Conservation (phyloP, 2,888 invertebrate species). For the Atethmia centrago region DNA sequence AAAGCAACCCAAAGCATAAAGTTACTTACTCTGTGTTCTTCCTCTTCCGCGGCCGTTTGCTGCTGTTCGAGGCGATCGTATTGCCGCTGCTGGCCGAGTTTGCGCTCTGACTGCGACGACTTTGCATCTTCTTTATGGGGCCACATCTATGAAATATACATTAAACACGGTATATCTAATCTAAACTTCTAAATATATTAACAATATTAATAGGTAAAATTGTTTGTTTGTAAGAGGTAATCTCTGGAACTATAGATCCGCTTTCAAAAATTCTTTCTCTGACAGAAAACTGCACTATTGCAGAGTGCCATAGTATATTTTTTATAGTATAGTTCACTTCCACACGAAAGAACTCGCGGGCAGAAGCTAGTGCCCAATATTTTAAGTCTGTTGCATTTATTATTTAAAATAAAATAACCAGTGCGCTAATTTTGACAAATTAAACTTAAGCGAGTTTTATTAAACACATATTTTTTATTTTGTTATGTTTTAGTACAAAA, state of each 20-base stretch:
- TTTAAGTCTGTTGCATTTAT: not conserved
- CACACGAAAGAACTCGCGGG: no score
- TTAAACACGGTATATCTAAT: not conserved
- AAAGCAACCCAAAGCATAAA: not conserved
- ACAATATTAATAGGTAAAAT: not conserved
- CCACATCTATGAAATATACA: conserved; percentile 75
- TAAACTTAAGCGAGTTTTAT: no score
- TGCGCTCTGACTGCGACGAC: conserved; percentile 87
- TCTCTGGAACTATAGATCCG: not conserved
- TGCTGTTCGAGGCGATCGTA: conserved; percentile 87
- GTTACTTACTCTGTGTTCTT: conserved; percentile 85
- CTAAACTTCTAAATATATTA: no score
- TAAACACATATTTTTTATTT: no score
- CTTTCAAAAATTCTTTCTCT: not conserved
- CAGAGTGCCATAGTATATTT: not conserved
- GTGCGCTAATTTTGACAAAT: no score
- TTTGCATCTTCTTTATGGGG: conserved; percentile 84
- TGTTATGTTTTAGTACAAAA: no score
- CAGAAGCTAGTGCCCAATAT: not conserved
- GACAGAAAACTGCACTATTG: not conserved
- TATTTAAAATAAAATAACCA: no score
- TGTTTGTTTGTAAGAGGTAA: not conserved
- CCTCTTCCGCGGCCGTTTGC: conserved; percentile 87
- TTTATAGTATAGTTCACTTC: not conserved
- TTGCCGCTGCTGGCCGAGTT: conserved; percentile 88